A percentile compares a stretch with the other conserved stretches of the same genome.
These are phyloP conservation scores for Palythoa grandiflora DNA, from an alignment of 92 coral and sea anemone species.

Conservation along the genomic window DNA sequence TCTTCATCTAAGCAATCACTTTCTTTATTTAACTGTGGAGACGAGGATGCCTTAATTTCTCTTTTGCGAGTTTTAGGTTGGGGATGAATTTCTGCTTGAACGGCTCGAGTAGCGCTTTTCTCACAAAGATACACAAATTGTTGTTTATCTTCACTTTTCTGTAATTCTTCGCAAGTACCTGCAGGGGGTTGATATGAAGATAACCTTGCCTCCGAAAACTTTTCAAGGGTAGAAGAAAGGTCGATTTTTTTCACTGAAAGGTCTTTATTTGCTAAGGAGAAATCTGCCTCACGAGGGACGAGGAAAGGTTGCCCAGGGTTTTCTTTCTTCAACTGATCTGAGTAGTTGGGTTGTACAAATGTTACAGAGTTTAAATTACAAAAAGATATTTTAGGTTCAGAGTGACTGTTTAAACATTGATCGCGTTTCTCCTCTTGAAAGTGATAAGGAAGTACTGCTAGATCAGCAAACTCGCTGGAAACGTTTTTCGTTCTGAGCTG, in stretches of 20 bases:
- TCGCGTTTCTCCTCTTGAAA: not conserved
- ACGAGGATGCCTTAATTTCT: not conserved
- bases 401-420: not conserved
- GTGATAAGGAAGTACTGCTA: not conserved
- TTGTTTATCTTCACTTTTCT: not conserved
- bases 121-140: not conserved
- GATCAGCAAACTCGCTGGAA: conserved; percentile 10
- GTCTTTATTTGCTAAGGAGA: not conserved
- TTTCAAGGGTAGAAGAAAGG: not conserved
- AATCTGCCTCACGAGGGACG: not conserved
- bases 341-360: not conserved
- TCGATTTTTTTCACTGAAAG: not conserved
- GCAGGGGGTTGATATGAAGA: not conserved
- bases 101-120: not conserved
- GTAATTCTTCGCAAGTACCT: not conserved
- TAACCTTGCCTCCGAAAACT: not conserved
- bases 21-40: not conserved
- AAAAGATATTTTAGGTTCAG: not conserved
- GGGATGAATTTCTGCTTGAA: conserved; percentile 22
- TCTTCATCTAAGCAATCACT: not conserved
- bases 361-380: not conserved
- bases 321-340: not conserved
- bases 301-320: not conserved
- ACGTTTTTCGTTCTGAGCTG: not conserved
- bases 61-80: not conserved